Evolutionary conservation across 2,113 vertebrate species (phyloP).

Genomic region (Opisthocomus hoazin): DNA sequence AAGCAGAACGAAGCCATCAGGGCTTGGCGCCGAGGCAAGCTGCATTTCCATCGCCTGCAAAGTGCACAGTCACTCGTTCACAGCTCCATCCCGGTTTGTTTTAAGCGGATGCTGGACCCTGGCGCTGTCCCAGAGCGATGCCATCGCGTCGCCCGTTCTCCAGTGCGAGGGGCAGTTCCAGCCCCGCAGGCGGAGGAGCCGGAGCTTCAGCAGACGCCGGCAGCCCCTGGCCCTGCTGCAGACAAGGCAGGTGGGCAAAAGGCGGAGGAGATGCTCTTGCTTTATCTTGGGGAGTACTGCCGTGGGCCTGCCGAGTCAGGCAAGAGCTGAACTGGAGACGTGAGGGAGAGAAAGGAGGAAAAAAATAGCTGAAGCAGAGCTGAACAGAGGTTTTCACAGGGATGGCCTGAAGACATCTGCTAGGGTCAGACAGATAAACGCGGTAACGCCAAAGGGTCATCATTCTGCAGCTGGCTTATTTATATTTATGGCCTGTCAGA

Average conservation of each 20-base stretch:
- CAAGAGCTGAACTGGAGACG: not conserved
- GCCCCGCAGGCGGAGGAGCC: not conserved
- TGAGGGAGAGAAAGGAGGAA: not conserved
- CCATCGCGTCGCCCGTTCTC: not conserved
- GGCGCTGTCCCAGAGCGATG: fast-evolving
- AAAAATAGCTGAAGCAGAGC: not conserved
- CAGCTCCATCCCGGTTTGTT: not conserved
- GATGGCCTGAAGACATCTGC: not conserved
- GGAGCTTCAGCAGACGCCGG: not conserved
- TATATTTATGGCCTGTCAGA: not conserved
- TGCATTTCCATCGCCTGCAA: not conserved
- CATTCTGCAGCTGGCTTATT: not conserved
- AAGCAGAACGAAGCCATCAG: slow-evolving; percentile 10
- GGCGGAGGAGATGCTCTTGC: not conserved
- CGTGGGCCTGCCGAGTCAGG: too few relatives aligned
- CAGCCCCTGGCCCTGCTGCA: not conserved
- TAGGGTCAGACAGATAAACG: not conserved
- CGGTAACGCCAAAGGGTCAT: not conserved
- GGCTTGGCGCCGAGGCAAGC: slow-evolving; percentile 20
- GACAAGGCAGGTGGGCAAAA: not conserved
- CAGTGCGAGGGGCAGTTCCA: not conserved
- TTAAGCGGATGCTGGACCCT: not conserved
- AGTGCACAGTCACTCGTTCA: slow-evolving; percentile 8
- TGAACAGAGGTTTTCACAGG: not conserved
- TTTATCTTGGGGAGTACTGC: not conserved